phyloP scores from a whole-genome alignment of 2,888 invertebrate genomes.

The Phoronis australis region DNA sequence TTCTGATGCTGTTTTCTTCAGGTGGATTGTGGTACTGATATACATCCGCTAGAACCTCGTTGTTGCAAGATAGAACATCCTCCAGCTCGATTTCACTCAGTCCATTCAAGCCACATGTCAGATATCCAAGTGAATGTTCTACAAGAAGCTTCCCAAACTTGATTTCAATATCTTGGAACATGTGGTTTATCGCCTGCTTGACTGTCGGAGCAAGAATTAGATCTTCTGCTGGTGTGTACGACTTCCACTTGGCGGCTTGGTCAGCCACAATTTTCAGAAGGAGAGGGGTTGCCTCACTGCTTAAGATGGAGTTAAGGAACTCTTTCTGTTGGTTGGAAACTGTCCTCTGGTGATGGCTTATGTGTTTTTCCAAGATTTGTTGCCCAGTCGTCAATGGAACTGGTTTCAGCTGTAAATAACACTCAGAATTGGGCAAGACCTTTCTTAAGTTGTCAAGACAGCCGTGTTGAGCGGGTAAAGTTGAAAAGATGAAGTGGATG shows the following conservation, averaged over 20 bases:
- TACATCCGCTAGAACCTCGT: slow-evolving; percentile 22
- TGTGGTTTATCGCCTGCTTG: slow-evolving; percentile 13
- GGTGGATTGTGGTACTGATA: slow-evolving; percentile 26
- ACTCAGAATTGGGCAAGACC: neutral
- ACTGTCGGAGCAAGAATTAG: slow-evolving; percentile 7
- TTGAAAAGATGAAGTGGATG: slow-evolving; percentile 14
- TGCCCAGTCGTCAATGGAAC: slow-evolving; percentile 10
- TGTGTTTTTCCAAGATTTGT: slow-evolving; percentile 10
- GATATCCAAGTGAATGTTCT: slow-evolving; percentile 16
- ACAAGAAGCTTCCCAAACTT: slow-evolving; percentile 18
- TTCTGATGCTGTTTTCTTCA: slow-evolving; percentile 15
- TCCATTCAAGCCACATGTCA: slow-evolving; percentile 19
- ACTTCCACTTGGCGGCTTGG: slow-evolving; percentile 15
- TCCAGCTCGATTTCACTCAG: slow-evolving; percentile 21
- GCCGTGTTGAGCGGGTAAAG: neutral
- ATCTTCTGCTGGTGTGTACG: slow-evolving; percentile 8
- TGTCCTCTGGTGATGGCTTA: slow-evolving; percentile 4
- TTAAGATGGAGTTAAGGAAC: slow-evolving; percentile 12
- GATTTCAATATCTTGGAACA: slow-evolving; percentile 18
- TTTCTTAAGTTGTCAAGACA: slow-evolving; percentile 6
- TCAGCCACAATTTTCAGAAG: slow-evolving; percentile 23
- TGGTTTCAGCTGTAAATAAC: slow-evolving; percentile 10
- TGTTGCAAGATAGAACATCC: slow-evolving; percentile 20
- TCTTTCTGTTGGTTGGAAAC: slow-evolving; percentile 12
- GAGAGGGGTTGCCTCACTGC: slow-evolving; percentile 14